phyloP scores from a whole-genome alignment of 2,113 vertebrate genomes.

The Entomyzon cyanotis region DNA sequence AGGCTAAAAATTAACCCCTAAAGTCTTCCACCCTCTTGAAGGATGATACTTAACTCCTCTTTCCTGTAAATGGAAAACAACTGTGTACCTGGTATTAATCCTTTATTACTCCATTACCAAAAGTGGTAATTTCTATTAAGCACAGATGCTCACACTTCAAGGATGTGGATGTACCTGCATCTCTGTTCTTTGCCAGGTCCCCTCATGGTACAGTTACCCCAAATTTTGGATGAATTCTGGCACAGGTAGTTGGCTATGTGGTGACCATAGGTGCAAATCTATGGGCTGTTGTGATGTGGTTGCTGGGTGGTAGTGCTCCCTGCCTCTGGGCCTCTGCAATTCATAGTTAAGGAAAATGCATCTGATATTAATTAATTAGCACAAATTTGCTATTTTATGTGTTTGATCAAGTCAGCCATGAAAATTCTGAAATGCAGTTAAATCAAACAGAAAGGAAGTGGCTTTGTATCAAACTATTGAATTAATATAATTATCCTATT shows the following conservation, averaged over 20 bases:
- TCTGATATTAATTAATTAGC: conserved; percentile 32
- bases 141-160: neutral
- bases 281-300: neutral
- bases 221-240: neutral
- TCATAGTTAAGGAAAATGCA: neutral
- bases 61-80: neutral
- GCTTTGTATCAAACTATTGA: conserved; percentile 35
- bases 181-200: neutral
- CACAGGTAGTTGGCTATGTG: neutral
- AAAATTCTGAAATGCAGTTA: conserved; percentile 40
- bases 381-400: conserved; percentile 1
- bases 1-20: neutral
- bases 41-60: neutral
- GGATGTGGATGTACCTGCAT: neutral
- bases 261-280: neutral
- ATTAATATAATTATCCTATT: conserved; percentile 60
- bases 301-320: neutral
- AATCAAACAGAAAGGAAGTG: conserved; percentile 60
- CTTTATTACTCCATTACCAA: neutral
- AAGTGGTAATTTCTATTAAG: neutral
- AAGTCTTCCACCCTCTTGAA: neutral
- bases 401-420: conserved; percentile 30
- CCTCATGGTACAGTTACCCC: rapidly evolving
- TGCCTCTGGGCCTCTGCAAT: neutral
- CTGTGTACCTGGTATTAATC: neutral